Percentiles rank a stretch among this genome's conserved stretches.
Evolutionary conservation across 35 echinoderm and acorn worm species (phyloP).

Genomic region (Apostichopus parvimensis): DNA sequence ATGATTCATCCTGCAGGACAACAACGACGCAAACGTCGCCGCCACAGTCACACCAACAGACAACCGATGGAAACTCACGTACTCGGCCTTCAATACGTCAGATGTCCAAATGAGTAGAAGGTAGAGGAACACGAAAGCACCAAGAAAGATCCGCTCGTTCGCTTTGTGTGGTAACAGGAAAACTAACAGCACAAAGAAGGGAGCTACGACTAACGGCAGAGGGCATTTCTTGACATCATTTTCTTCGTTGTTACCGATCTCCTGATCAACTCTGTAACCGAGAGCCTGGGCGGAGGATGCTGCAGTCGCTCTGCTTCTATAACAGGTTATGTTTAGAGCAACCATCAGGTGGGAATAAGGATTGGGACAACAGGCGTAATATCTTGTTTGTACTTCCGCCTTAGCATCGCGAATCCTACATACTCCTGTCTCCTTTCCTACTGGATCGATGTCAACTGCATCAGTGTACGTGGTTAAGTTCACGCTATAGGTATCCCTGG

Average conservation of each 20-base stretch:
- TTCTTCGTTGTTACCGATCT: background rate
- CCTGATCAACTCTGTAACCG: background rate
- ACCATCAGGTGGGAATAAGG: background rate
- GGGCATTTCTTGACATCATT: background rate
- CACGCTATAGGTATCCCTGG: background rate
- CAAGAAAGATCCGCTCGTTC: constrained; percentile 16
- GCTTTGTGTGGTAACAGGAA: constrained; percentile 1
- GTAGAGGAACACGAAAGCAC: background rate
- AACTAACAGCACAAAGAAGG: constrained; percentile 10
- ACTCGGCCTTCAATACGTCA: background rate
- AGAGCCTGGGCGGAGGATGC: background rate
- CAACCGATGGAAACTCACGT: background rate
- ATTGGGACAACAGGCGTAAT: background rate
- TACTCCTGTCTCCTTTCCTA: background rate
- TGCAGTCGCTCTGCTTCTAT: too few species aligned
- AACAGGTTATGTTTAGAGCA: background rate
- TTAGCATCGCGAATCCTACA: background rate
- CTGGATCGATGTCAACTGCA: background rate
- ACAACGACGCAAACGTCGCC: background rate
- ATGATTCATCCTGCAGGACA: constrained; percentile 14
- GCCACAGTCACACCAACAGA: background rate
- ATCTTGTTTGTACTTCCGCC: background rate
- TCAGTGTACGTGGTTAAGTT: background rate
- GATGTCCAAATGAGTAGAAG: constrained; percentile 13
- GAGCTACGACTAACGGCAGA: background rate